These are phyloP conservation scores for Nomada flava DNA, from an alignment of 2,888 invertebrate genomes.

Conservation along the genomic window DNA sequence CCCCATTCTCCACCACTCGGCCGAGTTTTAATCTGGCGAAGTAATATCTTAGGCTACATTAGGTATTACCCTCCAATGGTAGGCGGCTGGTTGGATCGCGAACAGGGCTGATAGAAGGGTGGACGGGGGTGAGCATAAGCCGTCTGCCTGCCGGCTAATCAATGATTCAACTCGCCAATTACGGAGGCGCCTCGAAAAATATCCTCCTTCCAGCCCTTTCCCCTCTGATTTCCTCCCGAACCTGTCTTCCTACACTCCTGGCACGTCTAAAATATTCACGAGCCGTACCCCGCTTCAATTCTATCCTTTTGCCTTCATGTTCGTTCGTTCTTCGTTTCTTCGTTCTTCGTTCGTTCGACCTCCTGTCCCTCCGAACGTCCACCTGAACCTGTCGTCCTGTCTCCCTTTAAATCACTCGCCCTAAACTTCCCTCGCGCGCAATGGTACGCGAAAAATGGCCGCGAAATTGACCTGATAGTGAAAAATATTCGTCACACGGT, in stretches of 20 bases:
- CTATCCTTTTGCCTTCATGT: constrained; percentile 55
- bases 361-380: not conserved
- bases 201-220: constrained; percentile 62
- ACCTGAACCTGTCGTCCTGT: not conserved
- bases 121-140: constrained; percentile 67
- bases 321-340: constrained; percentile 1
- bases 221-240: not conserved
- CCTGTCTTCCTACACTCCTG: constrained; percentile 33
- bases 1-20: constrained; percentile 51
- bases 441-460: not conserved
- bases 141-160: constrained; percentile 78
- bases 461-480: not conserved
- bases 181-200: constrained; percentile 80
- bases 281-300: constrained; percentile 63
- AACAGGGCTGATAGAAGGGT: constrained; percentile 51
- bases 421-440: not conserved
- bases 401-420: constrained; percentile 37
- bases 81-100: constrained; percentile 52
- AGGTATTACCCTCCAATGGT: constrained; percentile 68
- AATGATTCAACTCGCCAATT: constrained; percentile 83
- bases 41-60: constrained; percentile 80
- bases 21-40: constrained; percentile 78
- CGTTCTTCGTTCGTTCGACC: constrained; percentile 11
- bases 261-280: constrained; percentile 68
- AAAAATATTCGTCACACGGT: not conserved